Evolutionary conservation across 2,888 invertebrate genomes (phyloP), one percentile per base, ranked within the genome.

Genomic region (Cheilosia vernalis): DNA sequence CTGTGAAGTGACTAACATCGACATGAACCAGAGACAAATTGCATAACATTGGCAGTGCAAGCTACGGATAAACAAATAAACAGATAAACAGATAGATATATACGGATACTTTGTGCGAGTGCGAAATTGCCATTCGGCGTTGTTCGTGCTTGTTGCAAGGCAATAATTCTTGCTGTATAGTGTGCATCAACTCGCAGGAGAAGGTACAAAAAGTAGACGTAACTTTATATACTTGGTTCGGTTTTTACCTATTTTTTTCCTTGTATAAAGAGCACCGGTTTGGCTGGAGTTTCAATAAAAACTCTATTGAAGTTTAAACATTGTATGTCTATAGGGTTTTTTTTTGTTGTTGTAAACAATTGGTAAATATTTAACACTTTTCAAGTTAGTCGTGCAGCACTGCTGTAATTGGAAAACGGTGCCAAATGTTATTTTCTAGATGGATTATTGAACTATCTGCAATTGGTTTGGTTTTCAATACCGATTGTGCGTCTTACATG

Each of bases 11-110:
- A 69, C 47, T 21, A 55, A 77, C 77, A 51, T 17, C 51, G 19
- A 61, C 72, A 44, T 47, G 33, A 56, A 56, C 30, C 47, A 58
- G 58, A 70, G 64, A 74, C 64, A 79, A 72, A 79, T 79, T 79
- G 72, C 72, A 66, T 79, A 72, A 79, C 64, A 42, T 15, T 30
- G 3, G 19, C 55, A 47, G 47, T 17, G 37, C 13, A 24, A 15
- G 33, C 37, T 13, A 51, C 21, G 30, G 51, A 55, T 63, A 53
- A 51, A 37, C 49, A 10, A 10, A 40, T 58, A 47, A 2, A 7
- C n/a, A 6, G 7, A n/a, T 7, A 17, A 4, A 4, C 4, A 15
- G n/a, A 17, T n/a, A 7, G 10, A 37, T 37, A 33, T 9, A 33
- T 33, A 47, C 17, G 17, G 42, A 33, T 63, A 63, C 58, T 60